Base-by-base conservation (phyloP, 2,113 vertebrate species). In the Tor tambroides region DNA sequence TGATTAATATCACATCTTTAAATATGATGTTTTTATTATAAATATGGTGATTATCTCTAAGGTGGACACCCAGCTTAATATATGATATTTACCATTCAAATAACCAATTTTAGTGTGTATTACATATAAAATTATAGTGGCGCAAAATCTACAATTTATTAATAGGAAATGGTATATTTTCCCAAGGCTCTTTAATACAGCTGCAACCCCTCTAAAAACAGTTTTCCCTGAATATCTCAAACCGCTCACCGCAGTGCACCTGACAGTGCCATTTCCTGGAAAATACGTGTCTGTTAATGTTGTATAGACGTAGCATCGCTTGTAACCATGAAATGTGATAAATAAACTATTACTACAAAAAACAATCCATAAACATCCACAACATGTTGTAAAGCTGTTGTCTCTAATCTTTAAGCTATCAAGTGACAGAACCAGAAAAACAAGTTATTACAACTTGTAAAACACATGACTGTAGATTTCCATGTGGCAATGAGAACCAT, bases 241-340 rank as follows among this genome's bases (percentile, higher is more conserved):
- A 8, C 65, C 54, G 54, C 46, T 15, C 49, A 87, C 79, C 15
- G 4, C 61, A 35, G 54, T 59, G 85, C 88, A 84, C 85, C 88
- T 87, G 2, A 43, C 6, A 6, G 38, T 74, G 32, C 28, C 49
- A 59, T 80, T 87, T 86, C 41, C 56, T 17, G 56, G 54, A 72
- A 89, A 54, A 75, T 46, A 46, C 3, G 43, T 46, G 14, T 65
- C n/a, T 32, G 81, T 89, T 43, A 49, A 23, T 19, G 59, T 12
- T 67, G 19, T 35, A 75, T 14, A 72, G 74, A 79, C 2, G 5
- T 5, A 32, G 9, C 80, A 83, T 74, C 12, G 2, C 19, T n/a
- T 28, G 28, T 30, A 61, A 82, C 12, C 21, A 15, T 11, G 54
- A 54, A 26, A 3, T 11, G 21, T 19, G 17, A 19, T 35, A 83